Evolutionary conservation across 2,888 invertebrate genomes (phyloP).

Genomic region (Aelia acuminata): DNA sequence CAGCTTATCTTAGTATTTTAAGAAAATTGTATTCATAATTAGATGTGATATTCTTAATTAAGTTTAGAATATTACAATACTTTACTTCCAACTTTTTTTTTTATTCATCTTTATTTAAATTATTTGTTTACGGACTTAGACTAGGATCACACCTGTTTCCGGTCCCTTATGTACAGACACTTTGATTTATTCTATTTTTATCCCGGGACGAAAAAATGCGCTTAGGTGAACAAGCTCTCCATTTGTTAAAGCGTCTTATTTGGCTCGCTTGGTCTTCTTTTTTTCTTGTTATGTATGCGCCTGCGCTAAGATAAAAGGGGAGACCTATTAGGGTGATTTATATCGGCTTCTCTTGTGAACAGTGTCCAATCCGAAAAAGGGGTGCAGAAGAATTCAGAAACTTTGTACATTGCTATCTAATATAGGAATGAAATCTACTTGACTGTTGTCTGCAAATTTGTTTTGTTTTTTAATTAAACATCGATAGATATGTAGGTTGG

Average conservation of each 20-base stretch:
- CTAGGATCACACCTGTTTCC: background rate
- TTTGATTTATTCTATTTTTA: background rate
- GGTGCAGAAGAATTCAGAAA: background rate
- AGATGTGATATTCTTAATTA: too few relatives aligned
- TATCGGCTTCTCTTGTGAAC: background rate
- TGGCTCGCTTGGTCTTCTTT: background rate
- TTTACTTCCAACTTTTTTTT: too few relatives aligned
- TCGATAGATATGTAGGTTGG: too few relatives aligned
- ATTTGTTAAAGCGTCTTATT: background rate
- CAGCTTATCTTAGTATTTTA: too few relatives aligned
- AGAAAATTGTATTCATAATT: too few relatives aligned
- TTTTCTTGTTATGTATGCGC: constrained; percentile 11
- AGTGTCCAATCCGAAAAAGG: background rate
- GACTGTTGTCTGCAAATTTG: too few relatives aligned
- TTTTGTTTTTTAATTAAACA: too few relatives aligned
- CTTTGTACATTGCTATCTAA: background rate
- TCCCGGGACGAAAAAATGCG: background rate
- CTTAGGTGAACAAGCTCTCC: background rate
- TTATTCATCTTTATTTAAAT: too few relatives aligned
- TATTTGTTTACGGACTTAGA: too few relatives aligned
- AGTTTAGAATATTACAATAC: too few relatives aligned
- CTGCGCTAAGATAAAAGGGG: background rate
- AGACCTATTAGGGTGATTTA: background rate
- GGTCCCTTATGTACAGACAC: background rate
- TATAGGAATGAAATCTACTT: background rate